Evolutionary conservation across 1,140 invertebrate genomes (phyloP).

Genomic region (Brachionus sp.): DNA sequence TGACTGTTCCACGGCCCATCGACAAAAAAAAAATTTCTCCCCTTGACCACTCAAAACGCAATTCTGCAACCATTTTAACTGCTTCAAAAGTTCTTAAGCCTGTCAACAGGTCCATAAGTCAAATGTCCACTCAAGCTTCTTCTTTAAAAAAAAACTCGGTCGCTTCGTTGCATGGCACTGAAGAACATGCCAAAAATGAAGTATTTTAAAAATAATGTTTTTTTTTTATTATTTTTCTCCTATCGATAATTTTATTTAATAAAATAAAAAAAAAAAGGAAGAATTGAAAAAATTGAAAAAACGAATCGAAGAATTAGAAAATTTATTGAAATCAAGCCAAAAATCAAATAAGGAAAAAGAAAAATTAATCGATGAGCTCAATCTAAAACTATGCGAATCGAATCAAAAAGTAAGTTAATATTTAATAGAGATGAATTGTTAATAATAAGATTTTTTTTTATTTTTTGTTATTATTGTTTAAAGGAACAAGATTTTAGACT

Average conservation of each 20-base stretch:
- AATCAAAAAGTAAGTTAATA: neutral
- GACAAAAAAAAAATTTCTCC: slow-evolving; percentile 2
- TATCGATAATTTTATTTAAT: neutral
- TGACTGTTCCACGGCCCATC: neutral
- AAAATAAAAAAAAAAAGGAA: neutral
- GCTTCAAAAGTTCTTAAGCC: neutral
- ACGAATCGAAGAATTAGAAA: slow-evolving; percentile 12
- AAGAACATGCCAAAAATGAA: neutral
- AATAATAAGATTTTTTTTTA: neutral
- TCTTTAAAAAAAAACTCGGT: neutral
- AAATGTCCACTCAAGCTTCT: neutral
- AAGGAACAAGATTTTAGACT: neutral
- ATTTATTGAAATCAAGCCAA: neutral
- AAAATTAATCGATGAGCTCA: neutral
- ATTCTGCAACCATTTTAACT: neutral
- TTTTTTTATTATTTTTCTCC: too few species aligned
- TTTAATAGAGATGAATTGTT: too few species aligned
- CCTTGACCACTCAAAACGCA: neutral
- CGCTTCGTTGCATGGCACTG: neutral
- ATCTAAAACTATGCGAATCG: neutral
- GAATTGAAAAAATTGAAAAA: too few species aligned
- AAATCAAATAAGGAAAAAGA: slow-evolving; percentile 39
- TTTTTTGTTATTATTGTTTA: neutral
- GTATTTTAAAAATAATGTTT: too few species aligned
- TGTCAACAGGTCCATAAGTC: neutral